phyloP scores from a whole-genome alignment of 2,888 invertebrate genomes.

The Timandra comae region DNA sequence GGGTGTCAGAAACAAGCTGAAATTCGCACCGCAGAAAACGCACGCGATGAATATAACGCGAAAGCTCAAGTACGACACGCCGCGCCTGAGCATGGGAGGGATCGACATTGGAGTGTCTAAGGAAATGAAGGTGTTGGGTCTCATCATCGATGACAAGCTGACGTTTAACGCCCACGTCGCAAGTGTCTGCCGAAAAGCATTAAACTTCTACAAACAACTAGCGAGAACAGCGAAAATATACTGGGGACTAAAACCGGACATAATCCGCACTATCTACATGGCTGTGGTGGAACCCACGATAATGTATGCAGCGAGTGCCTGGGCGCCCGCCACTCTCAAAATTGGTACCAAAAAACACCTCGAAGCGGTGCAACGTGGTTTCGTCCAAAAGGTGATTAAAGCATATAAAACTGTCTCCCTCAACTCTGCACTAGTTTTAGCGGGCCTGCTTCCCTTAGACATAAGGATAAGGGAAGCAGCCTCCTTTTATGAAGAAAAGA shows the following conservation, averaged over 20 bases:
- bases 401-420: conserved; percentile 4
- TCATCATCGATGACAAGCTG: background rate
- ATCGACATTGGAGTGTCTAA: too few species aligned
- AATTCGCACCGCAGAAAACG: background rate
- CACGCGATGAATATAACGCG: background rate
- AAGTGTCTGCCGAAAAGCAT: too few species aligned
- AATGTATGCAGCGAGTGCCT: conserved; percentile 1
- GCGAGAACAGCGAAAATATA: too few species aligned
- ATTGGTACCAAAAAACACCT: background rate
- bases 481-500: conserved; percentile 14
- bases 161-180: background rate
- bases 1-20: conserved; percentile 6
- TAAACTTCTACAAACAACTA: too few species aligned
- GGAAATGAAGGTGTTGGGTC: background rate
- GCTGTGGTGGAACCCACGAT: background rate
- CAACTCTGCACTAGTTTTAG: conserved; percentile 13
- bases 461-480: conserved; percentile 14
- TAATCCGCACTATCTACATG: too few species aligned
- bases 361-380: background rate
- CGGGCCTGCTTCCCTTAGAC: conserved; percentile 19
- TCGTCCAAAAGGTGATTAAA: conserved; percentile 2
- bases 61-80: background rate
- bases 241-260: too few species aligned
- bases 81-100: background rate
- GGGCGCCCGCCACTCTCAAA: conserved; percentile 2